phyloP scores from a whole-genome alignment of 2,113 vertebrate genomes.

The Pachypanchax playfairii region DNA sequence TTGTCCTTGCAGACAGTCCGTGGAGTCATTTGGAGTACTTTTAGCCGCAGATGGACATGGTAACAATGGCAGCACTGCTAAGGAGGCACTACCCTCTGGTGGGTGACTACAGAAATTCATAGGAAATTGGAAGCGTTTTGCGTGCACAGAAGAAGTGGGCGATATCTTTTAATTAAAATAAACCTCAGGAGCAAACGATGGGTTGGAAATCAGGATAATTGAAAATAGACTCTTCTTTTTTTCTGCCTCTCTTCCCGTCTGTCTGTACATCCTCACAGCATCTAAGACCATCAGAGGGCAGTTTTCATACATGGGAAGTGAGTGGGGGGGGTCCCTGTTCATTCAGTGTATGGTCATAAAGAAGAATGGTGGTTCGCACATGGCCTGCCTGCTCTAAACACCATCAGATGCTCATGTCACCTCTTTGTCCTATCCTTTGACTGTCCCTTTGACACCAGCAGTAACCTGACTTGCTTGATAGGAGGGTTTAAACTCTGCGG shows the following conservation, averaged over 20 bases:
- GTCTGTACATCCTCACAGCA: conserved; percentile 73
- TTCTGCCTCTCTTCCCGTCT: conserved; percentile 44
- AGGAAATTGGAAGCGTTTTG: conserved; percentile 59
- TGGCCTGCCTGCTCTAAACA: conserved; percentile 54
- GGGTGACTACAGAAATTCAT: conserved; percentile 58
- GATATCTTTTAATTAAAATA: conserved; percentile 73
- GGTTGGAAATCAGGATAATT: conserved; percentile 79
- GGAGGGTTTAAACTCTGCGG: conserved; percentile 20
- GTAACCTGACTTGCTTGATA: conserved; percentile 12
- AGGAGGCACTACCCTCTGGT: conserved; percentile 65
- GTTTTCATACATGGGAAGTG: conserved; percentile 76
- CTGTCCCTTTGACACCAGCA: conserved; percentile 49
- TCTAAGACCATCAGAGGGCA: conserved; percentile 73
- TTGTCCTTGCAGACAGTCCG: conserved; percentile 60
- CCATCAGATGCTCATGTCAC: conserved; percentile 50
- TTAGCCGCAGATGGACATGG: conserved; percentile 55
- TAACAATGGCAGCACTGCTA: conserved; percentile 34
- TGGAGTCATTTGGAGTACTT: conserved; percentile 51
- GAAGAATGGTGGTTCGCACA: conserved; percentile 71
- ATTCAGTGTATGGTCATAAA: conserved; percentile 79
- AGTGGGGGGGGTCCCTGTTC: conserved; percentile 68
- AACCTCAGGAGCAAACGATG: conserved; percentile 62
- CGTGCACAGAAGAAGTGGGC: conserved; percentile 43
- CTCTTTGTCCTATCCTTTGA: conserved; percentile 49
- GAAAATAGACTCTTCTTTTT: conserved; percentile 63